Percentiles rank a stretch among this genome's conserved stretches.
These are phyloP conservation scores for Aurelia coerulea DNA, from an alignment of 30 jellyfish, hydroid and myxozoan species.

Conservation along the genomic window DNA sequence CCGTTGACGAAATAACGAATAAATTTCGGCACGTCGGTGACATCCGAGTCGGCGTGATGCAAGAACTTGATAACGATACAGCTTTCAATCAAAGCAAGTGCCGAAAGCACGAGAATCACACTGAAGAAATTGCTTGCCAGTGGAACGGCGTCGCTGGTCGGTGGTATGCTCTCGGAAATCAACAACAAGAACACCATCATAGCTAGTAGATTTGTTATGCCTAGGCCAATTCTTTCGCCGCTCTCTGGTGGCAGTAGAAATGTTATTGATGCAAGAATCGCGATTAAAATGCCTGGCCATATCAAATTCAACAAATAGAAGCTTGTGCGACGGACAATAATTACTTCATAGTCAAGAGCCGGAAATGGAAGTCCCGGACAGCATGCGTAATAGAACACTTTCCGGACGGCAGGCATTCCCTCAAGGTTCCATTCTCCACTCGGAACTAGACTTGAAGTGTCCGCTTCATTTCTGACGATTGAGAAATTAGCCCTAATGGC, in stretches of 20 bases:
- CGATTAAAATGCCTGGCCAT: slow-evolving; percentile 82
- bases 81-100: slow-evolving; percentile 59
- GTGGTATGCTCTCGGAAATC: slow-evolving; percentile 73
- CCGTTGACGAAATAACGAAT: slow-evolving; percentile 49
- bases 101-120: slow-evolving; percentile 67
- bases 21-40: slow-evolving; percentile 44
- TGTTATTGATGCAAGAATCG: slow-evolving; percentile 71
- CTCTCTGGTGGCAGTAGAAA: slow-evolving; percentile 87
- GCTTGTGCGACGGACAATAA: slow-evolving; percentile 62
- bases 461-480: slow-evolving; percentile 35
- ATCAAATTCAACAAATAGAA: slow-evolving; percentile 80
- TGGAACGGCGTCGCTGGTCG: slow-evolving; percentile 81
- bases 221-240: slow-evolving; percentile 83
- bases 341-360: slow-evolving; percentile 54
- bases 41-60: slow-evolving; percentile 32
- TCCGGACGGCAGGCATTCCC: slow-evolving; percentile 45
- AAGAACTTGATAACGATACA: slow-evolving; percentile 57
- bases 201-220: slow-evolving; percentile 68
- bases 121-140: slow-evolving; percentile 69
- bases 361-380: slow-evolving; percentile 77
- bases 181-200: slow-evolving; percentile 74
- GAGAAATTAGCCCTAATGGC: slow-evolving; percentile 58
- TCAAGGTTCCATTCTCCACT: slow-evolving; percentile 81
- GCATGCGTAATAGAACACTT: slow-evolving; percentile 35
- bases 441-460: slow-evolving; percentile 28